Evolutionary conservation across 53 echinoderm and acorn worm genomes (phyloP).

Genomic region (Temnopleurus reevesii): DNA sequence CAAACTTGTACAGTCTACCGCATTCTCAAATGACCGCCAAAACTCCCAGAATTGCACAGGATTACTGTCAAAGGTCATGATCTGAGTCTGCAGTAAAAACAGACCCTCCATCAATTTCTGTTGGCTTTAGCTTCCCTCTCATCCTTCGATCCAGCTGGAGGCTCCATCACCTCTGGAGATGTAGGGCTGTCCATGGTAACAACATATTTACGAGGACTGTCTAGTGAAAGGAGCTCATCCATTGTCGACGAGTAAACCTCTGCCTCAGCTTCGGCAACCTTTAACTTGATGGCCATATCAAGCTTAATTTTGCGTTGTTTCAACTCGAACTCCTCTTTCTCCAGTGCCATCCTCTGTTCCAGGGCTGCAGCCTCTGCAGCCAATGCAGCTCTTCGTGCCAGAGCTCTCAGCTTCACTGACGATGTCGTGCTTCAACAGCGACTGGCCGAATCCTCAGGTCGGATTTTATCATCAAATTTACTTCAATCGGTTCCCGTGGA

Average conservation of each 20-base stretch:
- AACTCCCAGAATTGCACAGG: neutral
- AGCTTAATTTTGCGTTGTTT: neutral
- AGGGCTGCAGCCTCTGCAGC: neutral
- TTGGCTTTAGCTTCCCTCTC: too few relatives aligned
- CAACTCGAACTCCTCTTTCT: neutral
- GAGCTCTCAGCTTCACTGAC: neutral
- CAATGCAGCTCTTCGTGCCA: conserved; percentile 24
- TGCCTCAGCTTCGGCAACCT: neutral
- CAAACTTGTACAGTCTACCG: conserved; percentile 48
- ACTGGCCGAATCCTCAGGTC: conserved; percentile 17
- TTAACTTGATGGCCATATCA: neutral
- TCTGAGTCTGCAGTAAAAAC: neutral
- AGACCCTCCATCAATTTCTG: too few relatives aligned
- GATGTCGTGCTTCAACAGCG: neutral
- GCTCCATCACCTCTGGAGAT: too few relatives aligned
- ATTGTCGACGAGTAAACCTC: neutral
- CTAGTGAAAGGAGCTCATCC: neutral
- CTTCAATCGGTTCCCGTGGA: neutral
- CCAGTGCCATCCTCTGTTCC: neutral
- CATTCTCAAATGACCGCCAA: conserved; percentile 62
- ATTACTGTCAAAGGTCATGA: conserved; percentile 1
- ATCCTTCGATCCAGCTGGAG: too few relatives aligned
- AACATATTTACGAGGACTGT: too few relatives aligned
- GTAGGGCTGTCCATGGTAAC: too few relatives aligned
- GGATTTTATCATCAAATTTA: neutral